Conservation (phyloP, 1,140 invertebrate species). For the Drosophila sucinea region DNA sequence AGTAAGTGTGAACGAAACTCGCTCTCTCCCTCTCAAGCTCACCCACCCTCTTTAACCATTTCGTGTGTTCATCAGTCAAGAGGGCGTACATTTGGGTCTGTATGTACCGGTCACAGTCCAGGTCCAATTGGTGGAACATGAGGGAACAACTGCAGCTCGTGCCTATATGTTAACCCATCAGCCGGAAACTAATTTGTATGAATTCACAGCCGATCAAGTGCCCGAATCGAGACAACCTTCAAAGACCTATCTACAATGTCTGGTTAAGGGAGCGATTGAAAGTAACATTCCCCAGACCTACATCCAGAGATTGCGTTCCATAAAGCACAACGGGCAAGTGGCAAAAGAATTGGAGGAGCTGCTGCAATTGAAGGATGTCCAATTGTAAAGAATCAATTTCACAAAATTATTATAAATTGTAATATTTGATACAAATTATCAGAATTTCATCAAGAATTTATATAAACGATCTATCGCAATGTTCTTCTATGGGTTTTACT, state of each 20-base stretch:
- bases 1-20: conserved; percentile 36
- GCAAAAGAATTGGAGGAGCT: conserved; percentile 33
- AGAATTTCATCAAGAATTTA: too few relatives aligned
- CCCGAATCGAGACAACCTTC: conserved; percentile 61
- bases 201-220: conserved; percentile 23
- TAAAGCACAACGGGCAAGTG: conserved; percentile 64
- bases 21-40: background rate
- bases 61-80: conserved; percentile 56
- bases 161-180: conserved; percentile 60
- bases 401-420: conserved; percentile 2
- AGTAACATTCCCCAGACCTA: conserved; percentile 62
- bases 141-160: conserved; percentile 37
- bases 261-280: conserved; percentile 72
- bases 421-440: background rate
- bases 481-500: too few relatives aligned
- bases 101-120: conserved; percentile 56
- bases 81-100: conserved; percentile 50
- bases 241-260: conserved; percentile 69
- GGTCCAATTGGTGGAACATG: conserved; percentile 33
- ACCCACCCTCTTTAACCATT: background rate
- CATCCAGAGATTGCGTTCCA: conserved; percentile 43
- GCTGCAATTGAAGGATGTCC: conserved; percentile 50
- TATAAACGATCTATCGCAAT: too few relatives aligned
- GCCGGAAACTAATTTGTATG: conserved; percentile 47
- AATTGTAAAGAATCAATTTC: background rate